These are phyloP conservation scores for Crepidodera aurea DNA, from an alignment of 2,888 invertebrate genomes.

Conservation along the genomic window DNA sequence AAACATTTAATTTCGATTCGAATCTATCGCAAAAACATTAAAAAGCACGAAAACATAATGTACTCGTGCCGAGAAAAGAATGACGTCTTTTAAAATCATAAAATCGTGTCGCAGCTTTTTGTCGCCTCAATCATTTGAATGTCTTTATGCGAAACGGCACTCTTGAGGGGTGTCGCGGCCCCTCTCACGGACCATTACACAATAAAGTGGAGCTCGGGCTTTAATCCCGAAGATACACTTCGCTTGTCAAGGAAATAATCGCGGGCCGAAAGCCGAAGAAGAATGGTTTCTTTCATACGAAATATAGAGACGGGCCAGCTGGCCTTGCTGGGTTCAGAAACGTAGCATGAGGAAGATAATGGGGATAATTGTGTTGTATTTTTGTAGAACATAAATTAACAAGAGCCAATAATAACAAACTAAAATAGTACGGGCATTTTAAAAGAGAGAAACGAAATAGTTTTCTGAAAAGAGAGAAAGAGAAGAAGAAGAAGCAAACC, in stretches of 20 bases:
- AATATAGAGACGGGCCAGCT: constrained; percentile 18
- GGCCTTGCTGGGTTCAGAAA: constrained; percentile 13
- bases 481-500: too few relatives aligned
- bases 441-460: too few relatives aligned
- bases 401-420: too few relatives aligned
- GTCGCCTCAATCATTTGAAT: constrained; percentile 24
- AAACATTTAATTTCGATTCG: too few relatives aligned
- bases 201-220: constrained; percentile 21
- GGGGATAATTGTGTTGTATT: too few relatives aligned
- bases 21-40: background rate
- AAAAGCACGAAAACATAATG: background rate
- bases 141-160: constrained; percentile 20
- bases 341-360: background rate
- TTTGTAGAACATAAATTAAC: too few relatives aligned
- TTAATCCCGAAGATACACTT: constrained; percentile 34
- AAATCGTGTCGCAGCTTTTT: constrained; percentile 13
- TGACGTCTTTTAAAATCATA: constrained; percentile 3
- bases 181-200: constrained; percentile 24
- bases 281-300: constrained; percentile 22
- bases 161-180: constrained; percentile 6
- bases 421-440: too few relatives aligned
- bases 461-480: too few relatives aligned
- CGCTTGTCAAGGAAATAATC: constrained; percentile 34
- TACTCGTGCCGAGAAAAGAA: constrained; percentile 2
- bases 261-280: constrained; percentile 25